Evolutionary conservation across 92 coral and sea anemone genomes (phyloP).

Genomic region (Ricordea florida): DNA sequence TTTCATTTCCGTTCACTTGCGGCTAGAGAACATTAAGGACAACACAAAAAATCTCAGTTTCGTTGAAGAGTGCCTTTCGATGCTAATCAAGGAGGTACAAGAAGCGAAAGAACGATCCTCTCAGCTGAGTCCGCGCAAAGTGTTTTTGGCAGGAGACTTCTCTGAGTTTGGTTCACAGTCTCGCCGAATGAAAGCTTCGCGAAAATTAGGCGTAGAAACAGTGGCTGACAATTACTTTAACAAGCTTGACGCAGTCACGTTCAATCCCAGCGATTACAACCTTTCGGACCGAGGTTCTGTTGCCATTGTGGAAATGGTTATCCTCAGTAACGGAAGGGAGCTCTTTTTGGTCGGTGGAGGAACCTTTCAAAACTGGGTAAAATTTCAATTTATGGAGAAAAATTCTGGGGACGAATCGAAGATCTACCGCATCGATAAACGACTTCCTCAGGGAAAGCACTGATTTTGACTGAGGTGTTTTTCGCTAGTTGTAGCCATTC

Average conservation of each 20-base stretch:
- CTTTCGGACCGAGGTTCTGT: slow-evolving; percentile 71
- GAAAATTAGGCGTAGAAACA: no score
- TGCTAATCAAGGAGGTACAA: not conserved
- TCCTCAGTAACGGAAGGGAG: slow-evolving; percentile 73
- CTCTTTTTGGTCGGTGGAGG: slow-evolving; percentile 87
- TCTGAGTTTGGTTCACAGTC: slow-evolving; percentile 82
- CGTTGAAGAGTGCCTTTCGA: not conserved
- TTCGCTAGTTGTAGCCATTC: no score
- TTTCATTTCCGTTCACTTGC: slow-evolving; percentile 79
- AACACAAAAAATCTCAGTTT: not conserved
- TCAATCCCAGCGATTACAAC: slow-evolving; percentile 52
- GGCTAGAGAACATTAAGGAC: slow-evolving; percentile 65
- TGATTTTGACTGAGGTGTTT: no score
- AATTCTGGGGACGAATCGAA: slow-evolving; percentile 27
- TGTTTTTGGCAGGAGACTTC: slow-evolving; percentile 84
- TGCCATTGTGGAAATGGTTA: slow-evolving; percentile 87
- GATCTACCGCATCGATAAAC: slow-evolving; percentile 16
- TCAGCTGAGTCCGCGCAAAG: not conserved
- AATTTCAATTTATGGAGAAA: slow-evolving; percentile 62
- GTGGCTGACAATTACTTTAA: no score
- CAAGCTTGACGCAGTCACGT: slow-evolving; percentile 60
- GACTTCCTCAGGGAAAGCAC: no score
- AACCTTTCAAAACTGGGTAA: slow-evolving; percentile 81
- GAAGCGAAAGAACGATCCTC: no score
- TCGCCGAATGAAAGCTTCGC: slow-evolving; percentile 20